Evolutionary conservation across 2,113 vertebrate genomes (phyloP), one percentile per base, ranked within the genome.

Genomic region (Semicossyphus pulcher): DNA sequence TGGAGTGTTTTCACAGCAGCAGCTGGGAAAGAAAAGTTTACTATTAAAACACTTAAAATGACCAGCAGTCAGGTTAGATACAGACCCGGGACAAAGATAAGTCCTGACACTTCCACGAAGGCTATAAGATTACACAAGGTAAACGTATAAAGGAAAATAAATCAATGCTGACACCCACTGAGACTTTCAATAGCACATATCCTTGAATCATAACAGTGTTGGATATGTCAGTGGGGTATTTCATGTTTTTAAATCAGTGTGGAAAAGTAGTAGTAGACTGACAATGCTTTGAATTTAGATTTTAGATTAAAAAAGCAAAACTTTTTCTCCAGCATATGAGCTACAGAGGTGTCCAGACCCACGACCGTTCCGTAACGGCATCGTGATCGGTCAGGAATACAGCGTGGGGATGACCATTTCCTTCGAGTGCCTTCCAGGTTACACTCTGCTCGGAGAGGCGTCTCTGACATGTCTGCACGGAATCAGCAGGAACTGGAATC

Each of bases 381-480:
- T 97, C 70, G 97, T 99, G 59, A 96, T 98, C 20, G 97, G 97
- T 62, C 95, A 85, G 78, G 97, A 98, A 67, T 98, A 96, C 78
- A 96, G 96, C 3, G 97, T 99, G 71, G 97, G 97, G 25, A 96
- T 97, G 88, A 98, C 97, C 18, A 93, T 99, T 86, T 97, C 96
- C 20, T 98, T 99, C 85, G 97, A 98, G 68, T 99, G 97, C 84
- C 95, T 96, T 65, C 89, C 92, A 42, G 97, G 97, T 48, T 99
- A 99, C 79, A 95, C 96, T 0, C 89, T 99, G 72, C 95, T 97
- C 58, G 97, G 97, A 57, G 95, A 97, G 82, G 93, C 96, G 34
- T 97, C 96, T 5, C 95, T 99, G 72, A 99, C 97, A 36, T 99
- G 97, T 78, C 95, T 98, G 65, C 97, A 99, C 32, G 97, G 97